These are phyloP conservation scores for Kryptolebias ocellatus DNA, from an alignment of 2,797 vertebrate species.

Conservation along the genomic window DNA sequence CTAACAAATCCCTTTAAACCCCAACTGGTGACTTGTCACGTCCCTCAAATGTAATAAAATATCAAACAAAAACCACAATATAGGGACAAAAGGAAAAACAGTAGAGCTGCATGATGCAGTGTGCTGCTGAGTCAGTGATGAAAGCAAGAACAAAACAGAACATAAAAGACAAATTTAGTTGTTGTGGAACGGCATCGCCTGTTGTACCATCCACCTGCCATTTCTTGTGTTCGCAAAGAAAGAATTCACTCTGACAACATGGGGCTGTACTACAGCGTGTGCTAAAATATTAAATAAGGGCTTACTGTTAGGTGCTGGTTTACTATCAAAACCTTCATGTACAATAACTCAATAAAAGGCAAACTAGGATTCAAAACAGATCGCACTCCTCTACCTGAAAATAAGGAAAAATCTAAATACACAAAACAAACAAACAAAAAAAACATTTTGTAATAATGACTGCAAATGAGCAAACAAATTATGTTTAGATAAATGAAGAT, in stretches of 20 bases:
- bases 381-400: background rate
- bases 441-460: background rate
- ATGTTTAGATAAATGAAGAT: background rate
- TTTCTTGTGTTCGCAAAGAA: slow-evolving; percentile 17
- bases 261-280: background rate
- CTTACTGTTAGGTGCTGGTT: background rate
- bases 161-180: slow-evolving; percentile 44
- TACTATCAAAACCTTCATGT: background rate
- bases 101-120: slow-evolving; percentile 33
- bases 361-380: background rate
- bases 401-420: background rate
- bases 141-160: slow-evolving; percentile 49
- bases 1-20: background rate
- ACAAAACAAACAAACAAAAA: too few species aligned
- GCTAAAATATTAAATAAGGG: background rate
- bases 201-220: slow-evolving; percentile 6
- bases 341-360: background rate
- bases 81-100: slow-evolving; percentile 21
- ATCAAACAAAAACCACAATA: slow-evolving; percentile 7
- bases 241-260: slow-evolving; percentile 13
- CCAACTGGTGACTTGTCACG: slow-evolving; percentile 10
- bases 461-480: background rate
- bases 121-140: slow-evolving; percentile 44
- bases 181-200: slow-evolving; percentile 31
- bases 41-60: slow-evolving; percentile 4